Conservation (phyloP, 2,888 invertebrate species). For the Noctua janthe region DNA sequence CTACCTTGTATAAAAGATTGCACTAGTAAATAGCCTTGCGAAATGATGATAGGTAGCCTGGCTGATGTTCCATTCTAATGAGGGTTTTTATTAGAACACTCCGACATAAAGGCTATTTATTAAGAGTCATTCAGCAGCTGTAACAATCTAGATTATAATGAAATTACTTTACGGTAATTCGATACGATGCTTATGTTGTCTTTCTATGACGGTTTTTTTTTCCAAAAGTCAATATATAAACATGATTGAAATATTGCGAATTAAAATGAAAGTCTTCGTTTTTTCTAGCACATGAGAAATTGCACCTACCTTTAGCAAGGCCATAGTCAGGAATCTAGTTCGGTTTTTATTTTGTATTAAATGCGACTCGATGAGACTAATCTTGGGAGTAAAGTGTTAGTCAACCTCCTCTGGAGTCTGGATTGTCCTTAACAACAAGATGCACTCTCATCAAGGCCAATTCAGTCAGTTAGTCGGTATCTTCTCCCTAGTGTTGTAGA, state of each 20-base stretch:
- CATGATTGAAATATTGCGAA: background rate
- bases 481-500: background rate
- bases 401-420: background rate
- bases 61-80: constrained; percentile 36
- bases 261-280: background rate
- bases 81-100: constrained; percentile 29
- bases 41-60: constrained; percentile 5
- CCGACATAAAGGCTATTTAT: constrained; percentile 1
- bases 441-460: background rate
- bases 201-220: background rate
- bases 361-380: background rate
- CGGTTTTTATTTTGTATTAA: background rate
- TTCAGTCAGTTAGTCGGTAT: background rate
- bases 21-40: background rate
- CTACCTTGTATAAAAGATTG: background rate
- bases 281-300: background rate
- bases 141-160: constrained; percentile 21
- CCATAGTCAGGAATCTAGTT: background rate
- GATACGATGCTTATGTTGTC: constrained; percentile 6
- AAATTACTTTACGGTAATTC: constrained; percentile 30
- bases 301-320: background rate
- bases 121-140: constrained; percentile 29
- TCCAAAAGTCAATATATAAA: background rate
- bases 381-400: background rate
- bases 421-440: background rate